Base-by-base conservation (phyloP, 2,888 invertebrate species). In the Agrotis puta region DNA sequence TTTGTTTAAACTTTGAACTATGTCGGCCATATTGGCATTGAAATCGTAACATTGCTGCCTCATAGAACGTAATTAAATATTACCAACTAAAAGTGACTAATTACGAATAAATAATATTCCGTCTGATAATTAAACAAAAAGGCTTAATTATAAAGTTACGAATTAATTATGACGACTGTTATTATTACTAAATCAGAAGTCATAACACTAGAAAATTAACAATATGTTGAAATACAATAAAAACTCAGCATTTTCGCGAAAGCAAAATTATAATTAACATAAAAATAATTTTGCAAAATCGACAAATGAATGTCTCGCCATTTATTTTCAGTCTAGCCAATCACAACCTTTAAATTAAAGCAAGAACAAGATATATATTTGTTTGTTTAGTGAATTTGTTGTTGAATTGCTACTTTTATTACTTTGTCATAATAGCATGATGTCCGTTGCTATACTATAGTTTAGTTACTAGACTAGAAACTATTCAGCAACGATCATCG, bases 231-330 rank as follows among this genome's bases (percentile, higher is more conserved):
- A 66, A 74, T 51, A 27, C 3, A 56, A 20, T 47, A 20, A 27
- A 39, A 39, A 39, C 39, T 39, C 39, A 33, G 33, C 33, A 39
- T 11, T 39, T 27, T 27, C 6, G 27, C 27, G 27, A 27, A 11
- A 43, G 22, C 11, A 51, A 61, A 69, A 53, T 16, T 22, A 20
- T 18, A 2, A 16, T 20, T 24, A n/a, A 33, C 9, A 22, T 18
- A 22, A 1, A 47, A 53, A 39, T 61, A 18, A 20, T 59, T 69
- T 58, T 48, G 53, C n/a, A 0, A 48, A 66, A 54, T 83, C 83
- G 66, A 62, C 83, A 6, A 50, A 33, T n/a, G 18, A 18, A 51
- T 57, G 64, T 80, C 79, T 65, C 74, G 79, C 83, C 73, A 79
- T 66, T 66, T 63, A 51, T 70, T 71, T 47, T 11, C 6, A n/a